phyloP scores from a whole-genome alignment of 2,113 vertebrate species.

The Anthoscopus minutus region DNA sequence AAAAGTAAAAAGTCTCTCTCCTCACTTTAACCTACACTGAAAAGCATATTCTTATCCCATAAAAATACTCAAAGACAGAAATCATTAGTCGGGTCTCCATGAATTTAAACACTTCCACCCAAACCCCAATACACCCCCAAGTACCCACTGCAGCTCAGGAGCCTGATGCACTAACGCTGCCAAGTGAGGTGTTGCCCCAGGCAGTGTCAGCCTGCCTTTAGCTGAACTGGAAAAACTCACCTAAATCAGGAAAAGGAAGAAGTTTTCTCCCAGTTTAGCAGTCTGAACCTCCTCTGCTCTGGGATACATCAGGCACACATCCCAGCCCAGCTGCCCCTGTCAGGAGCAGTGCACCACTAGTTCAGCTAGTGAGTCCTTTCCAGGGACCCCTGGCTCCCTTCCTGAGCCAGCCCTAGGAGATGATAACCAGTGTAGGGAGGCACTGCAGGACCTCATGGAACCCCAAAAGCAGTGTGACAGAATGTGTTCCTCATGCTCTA shows the following conservation, averaged over 20 bases:
- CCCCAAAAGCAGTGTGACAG: fast-evolving
- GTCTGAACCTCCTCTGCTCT: background rate
- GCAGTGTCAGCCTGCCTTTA: background rate
- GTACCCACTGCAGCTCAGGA: background rate
- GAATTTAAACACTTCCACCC: background rate
- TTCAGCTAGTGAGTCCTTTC: background rate
- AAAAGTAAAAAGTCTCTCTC: background rate
- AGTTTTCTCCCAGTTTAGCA: background rate
- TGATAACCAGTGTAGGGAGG: background rate
- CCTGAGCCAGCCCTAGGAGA: background rate
- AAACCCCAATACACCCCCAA: background rate
- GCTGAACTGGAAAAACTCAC: background rate
- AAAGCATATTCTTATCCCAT: background rate
- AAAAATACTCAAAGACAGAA: background rate
- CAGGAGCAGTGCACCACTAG: fast-evolving
- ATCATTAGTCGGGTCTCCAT: background rate
- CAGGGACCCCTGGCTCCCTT: too few relatives aligned
- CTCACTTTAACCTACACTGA: background rate
- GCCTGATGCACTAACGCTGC: background rate
- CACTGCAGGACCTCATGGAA: background rate
- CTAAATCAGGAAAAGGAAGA: background rate
- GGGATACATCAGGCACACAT: fast-evolving
- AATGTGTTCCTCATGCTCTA: background rate
- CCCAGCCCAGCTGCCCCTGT: background rate
- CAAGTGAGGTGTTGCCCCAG: background rate